Evolutionary conservation across 1,140 invertebrate species (phyloP).

Genomic region (Triops longicaudatus): DNA sequence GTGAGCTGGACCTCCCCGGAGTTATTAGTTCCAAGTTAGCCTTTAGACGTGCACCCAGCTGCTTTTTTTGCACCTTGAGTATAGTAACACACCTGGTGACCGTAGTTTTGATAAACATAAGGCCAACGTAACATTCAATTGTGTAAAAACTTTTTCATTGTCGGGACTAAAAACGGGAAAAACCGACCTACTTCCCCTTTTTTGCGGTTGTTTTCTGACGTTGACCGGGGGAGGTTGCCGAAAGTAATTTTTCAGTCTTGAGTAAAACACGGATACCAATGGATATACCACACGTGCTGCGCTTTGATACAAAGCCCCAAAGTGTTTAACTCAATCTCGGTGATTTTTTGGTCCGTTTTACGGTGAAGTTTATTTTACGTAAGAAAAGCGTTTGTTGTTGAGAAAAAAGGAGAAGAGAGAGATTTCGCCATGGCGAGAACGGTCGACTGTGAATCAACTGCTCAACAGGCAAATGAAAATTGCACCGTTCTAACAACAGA

Average conservation of each 20-base stretch:
- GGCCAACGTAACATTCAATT: neutral
- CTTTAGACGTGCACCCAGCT: slow-evolving; percentile 9
- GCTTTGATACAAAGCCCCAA: neutral
- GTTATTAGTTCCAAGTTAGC: slow-evolving; percentile 15
- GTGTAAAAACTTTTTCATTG: neutral
- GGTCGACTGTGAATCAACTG: neutral
- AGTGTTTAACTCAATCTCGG: neutral
- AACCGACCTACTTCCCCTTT: neutral
- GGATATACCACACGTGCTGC: neutral
- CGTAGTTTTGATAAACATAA: neutral
- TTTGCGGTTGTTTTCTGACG: neutral
- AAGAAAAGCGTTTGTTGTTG: neutral
- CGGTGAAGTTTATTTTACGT: no score
- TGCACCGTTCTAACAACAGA: neutral
- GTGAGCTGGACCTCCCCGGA: slow-evolving; percentile 18
- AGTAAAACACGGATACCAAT: slow-evolving; percentile 1
- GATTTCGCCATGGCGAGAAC: neutral
- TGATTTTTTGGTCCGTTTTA: neutral
- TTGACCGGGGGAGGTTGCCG: neutral
- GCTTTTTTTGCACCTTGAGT: slow-evolving; percentile 15
- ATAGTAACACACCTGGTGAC: slow-evolving; percentile 11
- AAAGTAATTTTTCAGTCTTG: neutral
- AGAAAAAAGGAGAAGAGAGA: neutral
- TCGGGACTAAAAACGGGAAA: neutral
- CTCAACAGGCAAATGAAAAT: neutral